These are phyloP conservation scores for Synanceia verrucosa DNA, from an alignment of 2,797 vertebrate species.

Conservation along the genomic window DNA sequence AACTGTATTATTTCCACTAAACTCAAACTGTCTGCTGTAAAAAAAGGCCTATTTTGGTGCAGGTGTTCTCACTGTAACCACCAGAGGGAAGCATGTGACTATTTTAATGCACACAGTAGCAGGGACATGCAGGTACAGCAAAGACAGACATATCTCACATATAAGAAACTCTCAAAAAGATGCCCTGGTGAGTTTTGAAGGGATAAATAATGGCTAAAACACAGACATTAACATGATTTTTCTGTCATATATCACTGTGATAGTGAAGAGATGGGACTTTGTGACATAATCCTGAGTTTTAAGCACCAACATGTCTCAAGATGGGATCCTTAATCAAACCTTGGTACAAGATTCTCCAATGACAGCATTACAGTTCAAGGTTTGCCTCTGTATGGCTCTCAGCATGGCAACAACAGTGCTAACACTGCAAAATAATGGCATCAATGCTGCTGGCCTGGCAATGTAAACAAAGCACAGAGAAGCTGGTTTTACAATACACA, in stretches of 20 bases:
- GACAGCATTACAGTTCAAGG: too few species aligned
- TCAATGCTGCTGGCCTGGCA: not conserved
- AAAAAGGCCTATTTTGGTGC: not conserved
- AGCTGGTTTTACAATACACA: not conserved
- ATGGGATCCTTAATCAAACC: not conserved
- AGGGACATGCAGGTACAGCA: not conserved
- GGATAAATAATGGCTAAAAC: not conserved
- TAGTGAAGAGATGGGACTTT: not conserved
- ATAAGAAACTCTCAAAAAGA: not conserved
- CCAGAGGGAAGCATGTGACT: constrained; percentile 51
- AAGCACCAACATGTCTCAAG: not conserved
- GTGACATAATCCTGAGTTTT: not conserved
- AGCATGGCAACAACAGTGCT: too few species aligned
- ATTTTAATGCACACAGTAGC: not conserved
- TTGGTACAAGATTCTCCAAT: not conserved
- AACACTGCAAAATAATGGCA: too few species aligned
- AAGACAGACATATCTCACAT: not conserved
- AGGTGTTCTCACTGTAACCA: constrained; percentile 1
- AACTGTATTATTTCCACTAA: too few species aligned
- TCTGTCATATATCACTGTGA: not conserved
- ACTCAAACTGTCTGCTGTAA: not conserved
- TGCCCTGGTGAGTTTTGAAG: not conserved
- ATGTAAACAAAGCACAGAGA: not conserved
- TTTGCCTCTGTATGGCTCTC: too few species aligned
- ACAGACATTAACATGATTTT: not conserved